Evolutionary conservation across 2,888 invertebrate species (phyloP).

Genomic region (Papilio protenor): DNA sequence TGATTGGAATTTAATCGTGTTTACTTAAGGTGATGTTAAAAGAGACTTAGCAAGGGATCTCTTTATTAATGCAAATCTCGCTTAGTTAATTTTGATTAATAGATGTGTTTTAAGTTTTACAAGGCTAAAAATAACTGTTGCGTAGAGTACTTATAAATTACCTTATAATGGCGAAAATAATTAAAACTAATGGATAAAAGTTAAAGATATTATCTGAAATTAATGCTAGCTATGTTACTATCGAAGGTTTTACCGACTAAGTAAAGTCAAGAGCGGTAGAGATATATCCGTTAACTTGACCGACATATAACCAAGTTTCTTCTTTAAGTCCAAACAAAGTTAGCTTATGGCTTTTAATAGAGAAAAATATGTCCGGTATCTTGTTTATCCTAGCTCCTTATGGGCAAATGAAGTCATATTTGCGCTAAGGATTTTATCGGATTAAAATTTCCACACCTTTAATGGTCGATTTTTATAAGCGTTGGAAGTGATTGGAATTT

Average conservation of each 20-base stretch:
- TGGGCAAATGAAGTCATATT: conserved; percentile 25
- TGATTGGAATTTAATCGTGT: neutral
- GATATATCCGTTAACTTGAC: conserved; percentile 70
- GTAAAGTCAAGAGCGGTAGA: conserved; percentile 69
- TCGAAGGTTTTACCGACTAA: conserved; percentile 46
- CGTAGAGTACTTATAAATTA: neutral
- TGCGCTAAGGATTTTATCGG: conserved; percentile 14
- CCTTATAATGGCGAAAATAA: conserved; percentile 1
- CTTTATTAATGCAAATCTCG: neutral
- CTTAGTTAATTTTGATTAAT: neutral
- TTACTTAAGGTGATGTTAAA: neutral
- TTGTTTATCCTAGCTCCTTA: conserved; percentile 24
- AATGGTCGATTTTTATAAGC: conserved; percentile 8
- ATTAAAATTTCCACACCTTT: conserved; percentile 17
- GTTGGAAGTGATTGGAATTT: neutral
- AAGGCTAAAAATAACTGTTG: conserved; percentile 13
- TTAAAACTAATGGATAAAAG: neutral
- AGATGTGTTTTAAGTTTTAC: conserved; percentile 33
- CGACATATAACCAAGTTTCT: conserved; percentile 61
- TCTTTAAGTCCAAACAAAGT: conserved; percentile 51
- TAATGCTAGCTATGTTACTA: conserved; percentile 41
- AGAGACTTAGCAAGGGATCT: neutral
- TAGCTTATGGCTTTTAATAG: conserved; percentile 44
- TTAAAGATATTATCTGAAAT: conserved; percentile 44
- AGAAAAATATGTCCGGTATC: conserved; percentile 28